A percentile compares a stretch with the other conserved stretches of the same genome.
These are phyloP conservation scores for Bellardia bayeri DNA, from an alignment of 2,888 invertebrate genomes.

Conservation along the genomic window DNA sequence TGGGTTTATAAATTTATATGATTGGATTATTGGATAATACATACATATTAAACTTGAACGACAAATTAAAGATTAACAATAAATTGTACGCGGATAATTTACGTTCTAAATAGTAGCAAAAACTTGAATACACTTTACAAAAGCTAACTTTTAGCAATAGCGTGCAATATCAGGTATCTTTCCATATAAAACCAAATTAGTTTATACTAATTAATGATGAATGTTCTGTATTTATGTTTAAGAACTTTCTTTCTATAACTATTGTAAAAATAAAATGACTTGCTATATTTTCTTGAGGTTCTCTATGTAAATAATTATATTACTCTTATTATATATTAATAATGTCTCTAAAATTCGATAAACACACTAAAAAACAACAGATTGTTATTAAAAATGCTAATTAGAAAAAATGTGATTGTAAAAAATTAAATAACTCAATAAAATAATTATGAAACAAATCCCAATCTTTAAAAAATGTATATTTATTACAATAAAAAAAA, in stretches of 20 bases:
- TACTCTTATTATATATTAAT: slow-evolving; percentile 31
- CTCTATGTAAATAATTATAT: slow-evolving; percentile 19
- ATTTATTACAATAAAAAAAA: slow-evolving; percentile 15
- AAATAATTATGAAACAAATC: slow-evolving; percentile 39
- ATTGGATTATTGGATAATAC: too few relatives aligned
- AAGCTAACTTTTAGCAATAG: too few relatives aligned
- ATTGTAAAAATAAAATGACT: slow-evolving; percentile 39
- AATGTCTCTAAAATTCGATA: not conserved
- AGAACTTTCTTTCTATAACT: not conserved
- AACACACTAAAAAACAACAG: slow-evolving; percentile 20
- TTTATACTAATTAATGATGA: not conserved
- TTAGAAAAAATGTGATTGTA: slow-evolving; percentile 61
- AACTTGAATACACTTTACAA: too few relatives aligned
- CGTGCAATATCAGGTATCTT: too few relatives aligned
- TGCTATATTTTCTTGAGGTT: not conserved
- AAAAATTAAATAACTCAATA: slow-evolving; percentile 41
- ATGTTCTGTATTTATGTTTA: not conserved
- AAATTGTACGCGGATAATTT: too few relatives aligned
- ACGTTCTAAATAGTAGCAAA: too few relatives aligned
- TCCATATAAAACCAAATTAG: not conserved
- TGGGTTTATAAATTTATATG: too few relatives aligned
- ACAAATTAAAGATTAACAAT: too few relatives aligned
- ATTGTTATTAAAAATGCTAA: slow-evolving; percentile 60
- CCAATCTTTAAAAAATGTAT: slow-evolving; percentile 31
- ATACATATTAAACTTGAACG: too few relatives aligned